These are phyloP conservation scores for Bos javanicus DNA, from an alignment of 2,113 vertebrate species.

Conservation along the genomic window DNA sequence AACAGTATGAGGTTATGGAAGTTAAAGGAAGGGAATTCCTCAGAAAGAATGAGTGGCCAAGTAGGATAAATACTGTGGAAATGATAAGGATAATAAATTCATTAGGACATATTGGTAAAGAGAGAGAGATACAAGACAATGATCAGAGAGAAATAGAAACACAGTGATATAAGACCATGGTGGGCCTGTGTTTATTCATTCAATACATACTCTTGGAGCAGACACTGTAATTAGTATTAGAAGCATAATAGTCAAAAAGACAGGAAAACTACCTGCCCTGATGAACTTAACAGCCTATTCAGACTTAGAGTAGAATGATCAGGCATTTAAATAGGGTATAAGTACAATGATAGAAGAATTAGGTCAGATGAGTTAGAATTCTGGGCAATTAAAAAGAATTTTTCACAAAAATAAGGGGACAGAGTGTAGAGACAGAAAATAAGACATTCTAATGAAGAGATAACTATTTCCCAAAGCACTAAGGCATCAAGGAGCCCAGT, in stretches of 20 bases:
- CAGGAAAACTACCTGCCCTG: neutral
- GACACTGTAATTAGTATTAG: neutral
- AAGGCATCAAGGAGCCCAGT: neutral
- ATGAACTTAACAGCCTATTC: neutral
- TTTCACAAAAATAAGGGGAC: neutral
- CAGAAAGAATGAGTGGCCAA: neutral
- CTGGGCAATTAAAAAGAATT: neutral
- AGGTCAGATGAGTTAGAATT: neutral
- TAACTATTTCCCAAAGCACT: neutral
- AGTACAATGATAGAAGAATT: neutral
- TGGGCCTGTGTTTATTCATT: neutral
- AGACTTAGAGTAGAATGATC: neutral
- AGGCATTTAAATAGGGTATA: neutral
- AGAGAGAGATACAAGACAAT: neutral
- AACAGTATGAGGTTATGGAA: neutral
- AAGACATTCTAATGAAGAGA: neutral
- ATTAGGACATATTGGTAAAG: neutral
- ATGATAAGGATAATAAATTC: neutral
- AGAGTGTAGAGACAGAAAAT: neutral
- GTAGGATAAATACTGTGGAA: neutral
- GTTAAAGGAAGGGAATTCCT: neutral
- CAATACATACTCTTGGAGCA: neutral
- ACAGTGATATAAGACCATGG: neutral
- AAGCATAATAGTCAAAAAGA: neutral
- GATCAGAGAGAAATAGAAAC: neutral